A percentile compares a stretch with the other conserved stretches of the same genome.
Evolutionary conservation across 2,113 vertebrate genomes (phyloP).

Genomic region (Forbesichthys agassizii): DNA sequence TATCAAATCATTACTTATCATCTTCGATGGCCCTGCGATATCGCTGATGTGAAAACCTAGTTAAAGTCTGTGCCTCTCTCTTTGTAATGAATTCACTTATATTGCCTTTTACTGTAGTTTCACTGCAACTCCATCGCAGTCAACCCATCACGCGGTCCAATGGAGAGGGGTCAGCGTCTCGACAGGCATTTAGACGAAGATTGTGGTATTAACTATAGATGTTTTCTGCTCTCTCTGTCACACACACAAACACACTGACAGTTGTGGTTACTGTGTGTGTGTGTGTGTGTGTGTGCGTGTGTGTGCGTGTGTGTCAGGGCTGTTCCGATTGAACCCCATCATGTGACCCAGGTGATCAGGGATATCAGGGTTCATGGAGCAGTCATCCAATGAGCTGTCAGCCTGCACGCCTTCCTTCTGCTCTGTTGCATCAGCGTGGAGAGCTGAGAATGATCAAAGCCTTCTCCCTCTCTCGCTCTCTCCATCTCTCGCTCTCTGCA

Average conservation of each 20-base stretch:
- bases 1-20: no score
- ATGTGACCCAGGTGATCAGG: slow-evolving; percentile 8
- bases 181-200: slow-evolving; percentile 43
- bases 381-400: slow-evolving; percentile 26
- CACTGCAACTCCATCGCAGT: slow-evolving; percentile 23
- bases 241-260: not conserved
- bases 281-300: slow-evolving; percentile 31
- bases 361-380: slow-evolving; percentile 44
- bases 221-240: slow-evolving; percentile 6
- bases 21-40: no score
- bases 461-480: slow-evolving; percentile 4
- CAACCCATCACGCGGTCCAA: slow-evolving; percentile 34
- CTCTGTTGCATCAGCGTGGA: slow-evolving; percentile 45
- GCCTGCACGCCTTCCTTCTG: slow-evolving; percentile 27
- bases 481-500: slow-evolving; percentile 28
- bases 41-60: no score
- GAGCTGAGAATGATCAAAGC: slow-evolving; percentile 61
- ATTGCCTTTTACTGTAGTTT: slow-evolving; percentile 37
- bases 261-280: slow-evolving; percentile 6
- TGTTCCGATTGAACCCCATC: no score
- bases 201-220: slow-evolving; percentile 51
- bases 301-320: slow-evolving; percentile 10
- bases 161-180: slow-evolving; percentile 41
- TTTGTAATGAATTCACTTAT: no score
- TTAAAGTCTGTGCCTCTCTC: no score